phyloP scores from a whole-genome alignment of 2,797 vertebrate species.

The Garrulus glandarius region DNA sequence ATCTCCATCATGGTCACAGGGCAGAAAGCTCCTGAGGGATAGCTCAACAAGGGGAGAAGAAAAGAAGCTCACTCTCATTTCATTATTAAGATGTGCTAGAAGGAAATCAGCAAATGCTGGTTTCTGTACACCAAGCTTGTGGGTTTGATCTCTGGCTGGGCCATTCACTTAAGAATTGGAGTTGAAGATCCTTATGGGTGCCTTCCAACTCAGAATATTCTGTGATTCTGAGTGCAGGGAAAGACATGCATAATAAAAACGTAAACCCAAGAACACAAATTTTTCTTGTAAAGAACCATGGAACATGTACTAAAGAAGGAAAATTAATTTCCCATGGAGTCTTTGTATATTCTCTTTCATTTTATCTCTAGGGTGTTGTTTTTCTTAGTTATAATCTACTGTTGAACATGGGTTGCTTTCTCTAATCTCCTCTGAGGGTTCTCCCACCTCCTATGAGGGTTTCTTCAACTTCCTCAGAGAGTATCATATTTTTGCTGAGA shows the following conservation, averaged over 20 bases:
- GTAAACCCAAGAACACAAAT: neutral
- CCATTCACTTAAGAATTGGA: neutral
- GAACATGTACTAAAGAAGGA: neutral
- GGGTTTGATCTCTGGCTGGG: neutral
- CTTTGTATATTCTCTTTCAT: neutral
- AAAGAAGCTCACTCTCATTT: neutral
- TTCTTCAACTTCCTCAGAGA: neutral
- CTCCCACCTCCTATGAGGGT: neutral
- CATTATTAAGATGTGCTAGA: neutral
- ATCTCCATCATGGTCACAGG: accelerated
- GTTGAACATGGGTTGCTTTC: neutral
- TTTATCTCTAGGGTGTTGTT: neutral
- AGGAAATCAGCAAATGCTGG: neutral
- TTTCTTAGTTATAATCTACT: neutral
- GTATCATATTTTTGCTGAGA: neutral
- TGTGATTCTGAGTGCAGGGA: neutral
- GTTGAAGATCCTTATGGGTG: neutral
- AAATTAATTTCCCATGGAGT: neutral
- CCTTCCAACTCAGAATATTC: neutral
- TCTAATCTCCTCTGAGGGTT: neutral
- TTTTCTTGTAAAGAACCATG: neutral
- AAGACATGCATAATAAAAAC: neutral
- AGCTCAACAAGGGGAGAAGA: accelerated
- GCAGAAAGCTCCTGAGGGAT: neutral
- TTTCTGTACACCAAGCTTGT: neutral